Base-by-base conservation (phyloP, 2,797 vertebrate species). In the Hippopotamyrus pictus region DNA sequence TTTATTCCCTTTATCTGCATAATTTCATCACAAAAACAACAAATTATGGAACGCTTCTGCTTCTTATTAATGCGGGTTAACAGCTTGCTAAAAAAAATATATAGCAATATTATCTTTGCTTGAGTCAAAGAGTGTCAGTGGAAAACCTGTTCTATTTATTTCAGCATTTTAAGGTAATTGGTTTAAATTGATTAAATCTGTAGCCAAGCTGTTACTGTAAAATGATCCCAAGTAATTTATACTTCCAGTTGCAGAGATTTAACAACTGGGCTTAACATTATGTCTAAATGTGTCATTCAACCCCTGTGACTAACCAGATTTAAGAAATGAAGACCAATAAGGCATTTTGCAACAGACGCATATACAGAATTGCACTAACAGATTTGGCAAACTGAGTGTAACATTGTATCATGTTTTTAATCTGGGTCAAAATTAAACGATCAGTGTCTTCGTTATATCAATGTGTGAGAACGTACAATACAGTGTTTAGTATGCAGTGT, bases 21-120 rank as follows among this genome's bases (percentile, higher is more conserved):
- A 91, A 90, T 91, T 5, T 88, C 69, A 91, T 37, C 33, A 25
- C 54, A 17, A 89, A 50, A 46, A 25, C 65, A 79, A 48, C 12
- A 37, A 59, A 82, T 14, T 83, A 83, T 22, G 37, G 88, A 37
- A 57, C 1, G 5, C 12, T 46, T n/a, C 2, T 83, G 25, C 37
- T 25, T 88, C 29, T 17, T 37, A 19, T 48, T 33, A 53, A 88
- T 53, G 69, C 44, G 11, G 46, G 25, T 53, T 88, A 76, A 76
- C 29, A 50, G 33, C 86, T 59, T 51, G 29, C 14, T 53, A 14
- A 50, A 73, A 50, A 8, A 62, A 7, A 44, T 17, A 87, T 37
- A 59, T 54, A 57, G 25, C 50, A 19, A 37, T 57, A n/a, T 87
- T 57, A 59, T 44, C 29, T 79, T 33, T 25, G 12, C 6, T 50